Evolutionary conservation across 2,797 vertebrate genomes (phyloP).

Genomic region (Erithacus rubecula): DNA sequence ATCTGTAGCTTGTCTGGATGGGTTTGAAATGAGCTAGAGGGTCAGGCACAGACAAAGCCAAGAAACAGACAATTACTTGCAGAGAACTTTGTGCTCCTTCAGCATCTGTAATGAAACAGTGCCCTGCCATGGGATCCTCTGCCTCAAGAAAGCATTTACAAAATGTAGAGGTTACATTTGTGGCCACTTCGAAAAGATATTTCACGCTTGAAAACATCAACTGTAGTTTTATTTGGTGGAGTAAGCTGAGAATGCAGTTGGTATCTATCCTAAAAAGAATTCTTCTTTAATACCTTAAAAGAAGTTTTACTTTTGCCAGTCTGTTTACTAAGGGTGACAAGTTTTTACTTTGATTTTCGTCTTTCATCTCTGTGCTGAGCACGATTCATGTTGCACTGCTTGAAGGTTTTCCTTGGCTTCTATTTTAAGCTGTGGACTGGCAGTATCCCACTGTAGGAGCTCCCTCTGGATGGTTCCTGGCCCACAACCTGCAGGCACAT

Average conservation of each 20-base stretch:
- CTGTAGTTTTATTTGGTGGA: background rate
- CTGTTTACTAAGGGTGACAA: background rate
- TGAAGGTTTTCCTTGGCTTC: constrained; percentile 3
- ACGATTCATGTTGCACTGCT: background rate
- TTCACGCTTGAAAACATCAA: background rate
- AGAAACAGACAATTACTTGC: background rate
- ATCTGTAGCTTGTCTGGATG: background rate
- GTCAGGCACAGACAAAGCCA: background rate
- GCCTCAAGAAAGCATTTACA: background rate
- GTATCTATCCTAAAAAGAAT: background rate
- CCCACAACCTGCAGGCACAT: fast-evolving
- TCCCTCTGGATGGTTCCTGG: background rate
- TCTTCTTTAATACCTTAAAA: background rate
- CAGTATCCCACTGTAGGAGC: background rate
- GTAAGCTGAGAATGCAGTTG: background rate
- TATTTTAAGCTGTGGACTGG: background rate
- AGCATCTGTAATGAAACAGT: background rate
- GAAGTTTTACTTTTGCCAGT: background rate
- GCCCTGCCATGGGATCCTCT: background rate
- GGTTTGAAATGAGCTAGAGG: background rate
- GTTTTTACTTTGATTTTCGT: background rate
- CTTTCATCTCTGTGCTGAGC: background rate
- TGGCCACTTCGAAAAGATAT: background rate
- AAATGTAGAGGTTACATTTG: background rate
- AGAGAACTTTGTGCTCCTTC: background rate